Conservation (phyloP, 2,113 vertebrate species). For the Cinclus cinclus region DNA sequence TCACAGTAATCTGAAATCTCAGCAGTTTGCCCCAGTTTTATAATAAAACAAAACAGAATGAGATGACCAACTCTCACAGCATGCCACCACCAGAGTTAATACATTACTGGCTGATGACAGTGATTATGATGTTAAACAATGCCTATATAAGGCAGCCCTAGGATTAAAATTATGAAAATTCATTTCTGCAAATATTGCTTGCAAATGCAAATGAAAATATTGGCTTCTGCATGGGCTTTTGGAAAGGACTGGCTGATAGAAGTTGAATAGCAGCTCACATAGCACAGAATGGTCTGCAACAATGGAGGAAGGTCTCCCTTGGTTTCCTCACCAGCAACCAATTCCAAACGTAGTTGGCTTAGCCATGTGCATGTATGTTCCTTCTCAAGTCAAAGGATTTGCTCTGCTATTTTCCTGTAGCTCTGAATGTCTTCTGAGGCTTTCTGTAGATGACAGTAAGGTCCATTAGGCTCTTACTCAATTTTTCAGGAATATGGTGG, state of each 20-base stretch:
- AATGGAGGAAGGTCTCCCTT: background rate
- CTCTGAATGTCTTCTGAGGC: background rate
- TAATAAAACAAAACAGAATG: background rate
- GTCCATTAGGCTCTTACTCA: background rate
- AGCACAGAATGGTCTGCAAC: background rate
- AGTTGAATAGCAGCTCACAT: background rate
- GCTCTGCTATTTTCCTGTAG: background rate
- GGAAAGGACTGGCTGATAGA: background rate
- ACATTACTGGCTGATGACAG: background rate
- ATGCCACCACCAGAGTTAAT: fast-evolving
- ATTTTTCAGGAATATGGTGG: background rate
- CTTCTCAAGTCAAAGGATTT: background rate
- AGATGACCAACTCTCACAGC: background rate
- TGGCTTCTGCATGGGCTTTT: background rate
- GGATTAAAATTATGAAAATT: background rate
- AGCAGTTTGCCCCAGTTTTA: background rate
- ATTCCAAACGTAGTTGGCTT: background rate
- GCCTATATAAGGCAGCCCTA: background rate
- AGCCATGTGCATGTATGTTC: too few species aligned
- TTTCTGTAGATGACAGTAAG: background rate
- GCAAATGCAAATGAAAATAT: background rate
- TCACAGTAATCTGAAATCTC: background rate
- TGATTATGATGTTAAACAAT: background rate
- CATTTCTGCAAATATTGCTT: background rate
- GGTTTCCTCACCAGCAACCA: background rate